Conservation (phyloP, 2,888 invertebrate genomes). For the Drosophila anceps region DNA sequence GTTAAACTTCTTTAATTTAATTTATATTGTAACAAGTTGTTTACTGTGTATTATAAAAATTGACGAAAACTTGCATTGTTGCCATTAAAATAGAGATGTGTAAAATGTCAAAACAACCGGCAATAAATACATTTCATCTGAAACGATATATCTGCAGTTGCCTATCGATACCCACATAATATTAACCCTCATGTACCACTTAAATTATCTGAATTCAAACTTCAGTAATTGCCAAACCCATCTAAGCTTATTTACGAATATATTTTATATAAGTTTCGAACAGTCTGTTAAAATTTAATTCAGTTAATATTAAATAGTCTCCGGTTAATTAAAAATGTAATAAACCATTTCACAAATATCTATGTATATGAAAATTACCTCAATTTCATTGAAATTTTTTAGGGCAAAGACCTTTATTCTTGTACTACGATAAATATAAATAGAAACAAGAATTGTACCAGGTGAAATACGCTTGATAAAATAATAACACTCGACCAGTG, state of each 20-base stretch:
- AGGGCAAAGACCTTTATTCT: too few species aligned
- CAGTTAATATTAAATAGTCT: neutral
- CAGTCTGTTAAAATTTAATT: neutral
- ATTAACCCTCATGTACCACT: neutral
- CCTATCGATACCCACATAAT: neutral
- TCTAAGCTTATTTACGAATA: neutral
- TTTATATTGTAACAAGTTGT: neutral
- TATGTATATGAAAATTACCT: too few species aligned
- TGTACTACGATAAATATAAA: too few species aligned
- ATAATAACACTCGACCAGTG: neutral
- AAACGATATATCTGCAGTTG: neutral
- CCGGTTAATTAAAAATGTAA: neutral
- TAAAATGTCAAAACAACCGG: neutral
- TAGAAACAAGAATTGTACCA: too few species aligned
- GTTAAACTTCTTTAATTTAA: too few species aligned
- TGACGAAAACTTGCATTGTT: neutral
- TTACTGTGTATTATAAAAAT: neutral
- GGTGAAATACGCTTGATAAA: neutral
- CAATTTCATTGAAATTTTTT: too few species aligned
- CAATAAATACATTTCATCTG: neutral
- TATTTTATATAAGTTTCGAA: neutral
- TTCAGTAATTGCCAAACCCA: neutral
- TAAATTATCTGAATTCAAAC: neutral
- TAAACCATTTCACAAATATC: too few species aligned
- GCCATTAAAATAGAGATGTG: conserved; percentile 6